Evolutionary conservation across 1,140 invertebrate species (phyloP), one percentile per base, ranked within the genome.

Genomic region (Drosophila bocqueti): DNA sequence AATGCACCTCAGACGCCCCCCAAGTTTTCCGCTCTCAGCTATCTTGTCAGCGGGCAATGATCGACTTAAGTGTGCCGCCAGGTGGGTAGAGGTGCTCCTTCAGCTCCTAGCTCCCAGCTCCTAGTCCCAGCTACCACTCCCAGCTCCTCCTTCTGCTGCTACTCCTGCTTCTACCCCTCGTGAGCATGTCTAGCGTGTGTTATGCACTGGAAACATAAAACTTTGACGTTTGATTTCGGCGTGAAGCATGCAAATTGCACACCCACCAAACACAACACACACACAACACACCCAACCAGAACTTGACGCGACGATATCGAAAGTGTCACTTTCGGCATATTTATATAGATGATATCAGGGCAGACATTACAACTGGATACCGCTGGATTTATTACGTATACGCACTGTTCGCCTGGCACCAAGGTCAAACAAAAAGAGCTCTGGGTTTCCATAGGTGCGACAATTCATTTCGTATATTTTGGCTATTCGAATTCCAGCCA

Each of bases 171-270:
- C 52, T 40, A 5, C 45, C 29, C 15, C 2, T 36, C 13, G 38
- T 36, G 54, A 80, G 77, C 67, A 78, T 84, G 77, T 54, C 73
- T 52, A 74, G 24, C 65, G 76, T 76, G 62, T 76, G 74, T 76
- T 77, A 83, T 80, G 71, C 79, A 79, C 59, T 76, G 59, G 67
- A 71, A 59, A 67, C 63, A 80, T 75, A 80, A 60, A 82, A 86
- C 75, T 64, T 89, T 89, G 83, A 82, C 59, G 66, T 76, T 78
- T 77, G 75, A 71, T 78, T 78, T 43, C 74, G 84, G 85, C 76
- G 84, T 89, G 81, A 84, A 90, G 84, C 84, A 75, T 87, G 84
- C 81, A 84, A 89, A 87, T 87, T 87, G 85, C 84, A 63, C 47
- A 34, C 34, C 10, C 50, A 54, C 26, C 46, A 13, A 11, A 24